phyloP scores from a whole-genome alignment of 2,888 invertebrate species.

The Hypsopygia costalis region DNA sequence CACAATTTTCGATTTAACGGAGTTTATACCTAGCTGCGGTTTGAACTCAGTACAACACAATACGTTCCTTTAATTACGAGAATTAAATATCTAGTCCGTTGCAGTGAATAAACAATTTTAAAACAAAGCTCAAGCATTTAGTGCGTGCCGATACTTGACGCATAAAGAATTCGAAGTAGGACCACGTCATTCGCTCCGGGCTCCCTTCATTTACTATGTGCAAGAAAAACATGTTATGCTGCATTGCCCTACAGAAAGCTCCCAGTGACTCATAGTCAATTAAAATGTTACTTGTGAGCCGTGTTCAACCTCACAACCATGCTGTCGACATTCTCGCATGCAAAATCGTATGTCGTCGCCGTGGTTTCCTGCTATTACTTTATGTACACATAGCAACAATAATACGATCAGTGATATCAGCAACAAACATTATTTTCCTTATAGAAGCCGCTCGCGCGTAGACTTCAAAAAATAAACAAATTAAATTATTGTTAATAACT shows the following conservation, averaged over 20 bases:
- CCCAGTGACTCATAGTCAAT: slow-evolving; percentile 41
- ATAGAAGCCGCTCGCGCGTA: too few species aligned
- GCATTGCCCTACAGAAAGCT: slow-evolving; percentile 28
- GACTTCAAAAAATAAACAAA: too few species aligned
- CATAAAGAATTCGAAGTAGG: slow-evolving; percentile 38
- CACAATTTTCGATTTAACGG: too few species aligned
- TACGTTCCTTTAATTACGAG: too few species aligned
- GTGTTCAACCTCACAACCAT: slow-evolving; percentile 16
- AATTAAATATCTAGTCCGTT: too few species aligned
- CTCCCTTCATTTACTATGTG: slow-evolving; percentile 33
- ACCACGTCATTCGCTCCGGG: slow-evolving; percentile 40
- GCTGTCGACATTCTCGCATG: slow-evolving; percentile 31
- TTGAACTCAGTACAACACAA: too few species aligned
- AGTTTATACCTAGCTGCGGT: too few species aligned
- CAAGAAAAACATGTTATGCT: slow-evolving; percentile 25
- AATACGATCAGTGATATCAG: too few species aligned
- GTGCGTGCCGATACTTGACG: slow-evolving; percentile 9
- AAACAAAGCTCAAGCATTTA: slow-evolving; percentile 3
- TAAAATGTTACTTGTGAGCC: slow-evolving; percentile 42
- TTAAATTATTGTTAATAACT: too few species aligned
- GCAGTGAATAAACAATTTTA: neutral
- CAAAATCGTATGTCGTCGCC: slow-evolving; percentile 19
- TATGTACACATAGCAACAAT: too few species aligned
- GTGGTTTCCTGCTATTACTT: slow-evolving; percentile 6
- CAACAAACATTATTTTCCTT: too few species aligned